These are phyloP conservation scores for Saguinus imperator DNA, from an alignment of 2,113 vertebrate species.

Conservation along the genomic window DNA sequence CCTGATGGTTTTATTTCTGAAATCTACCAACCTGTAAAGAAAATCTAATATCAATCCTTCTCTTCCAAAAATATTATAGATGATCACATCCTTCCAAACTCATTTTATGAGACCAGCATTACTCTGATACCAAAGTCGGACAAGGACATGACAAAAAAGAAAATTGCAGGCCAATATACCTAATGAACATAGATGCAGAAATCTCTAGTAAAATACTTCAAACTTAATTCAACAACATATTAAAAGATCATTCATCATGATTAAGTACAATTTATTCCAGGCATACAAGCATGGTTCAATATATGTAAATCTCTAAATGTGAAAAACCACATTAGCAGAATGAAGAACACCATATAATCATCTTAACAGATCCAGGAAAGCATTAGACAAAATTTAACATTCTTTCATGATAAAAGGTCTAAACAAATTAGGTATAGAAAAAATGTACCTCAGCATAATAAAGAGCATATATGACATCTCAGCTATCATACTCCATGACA, in stretches of 20 bases:
- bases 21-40: background rate
- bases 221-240: background rate
- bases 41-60: background rate
- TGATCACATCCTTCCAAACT: background rate
- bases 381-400: background rate
- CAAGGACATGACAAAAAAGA: background rate
- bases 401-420: background rate
- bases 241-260: background rate
- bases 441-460: background rate
- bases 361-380: background rate
- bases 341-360: background rate
- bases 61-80: background rate
- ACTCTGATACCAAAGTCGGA: background rate
- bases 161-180: background rate
- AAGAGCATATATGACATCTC: background rate
- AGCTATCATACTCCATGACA: background rate
- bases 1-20: background rate
- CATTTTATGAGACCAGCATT: background rate
- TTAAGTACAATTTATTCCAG: background rate
- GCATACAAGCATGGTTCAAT: background rate
- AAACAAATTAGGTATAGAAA: background rate
- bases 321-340: background rate
- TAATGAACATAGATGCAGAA: background rate
- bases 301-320: background rate
- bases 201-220: background rate